A percentile compares a stretch with the other conserved stretches of the same genome.
These are phyloP conservation scores for Bostrychus sinensis DNA, from an alignment of 2,113 vertebrate species.

Conservation along the genomic window DNA sequence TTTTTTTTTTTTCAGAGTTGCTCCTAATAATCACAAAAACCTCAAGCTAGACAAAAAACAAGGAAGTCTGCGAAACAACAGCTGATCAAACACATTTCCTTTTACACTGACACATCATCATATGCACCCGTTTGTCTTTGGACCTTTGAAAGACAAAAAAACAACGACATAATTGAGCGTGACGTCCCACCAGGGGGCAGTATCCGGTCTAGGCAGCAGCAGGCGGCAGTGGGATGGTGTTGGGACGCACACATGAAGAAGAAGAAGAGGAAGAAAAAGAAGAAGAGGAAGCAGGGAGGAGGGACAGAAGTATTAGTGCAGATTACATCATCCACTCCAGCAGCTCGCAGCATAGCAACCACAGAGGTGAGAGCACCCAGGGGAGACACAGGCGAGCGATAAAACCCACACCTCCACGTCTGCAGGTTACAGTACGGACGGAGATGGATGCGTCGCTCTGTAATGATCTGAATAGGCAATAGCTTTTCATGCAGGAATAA, in stretches of 20 bases:
- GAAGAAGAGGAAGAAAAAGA: slow-evolving; percentile 33
- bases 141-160: slow-evolving; percentile 59
- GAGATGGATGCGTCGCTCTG: background rate
- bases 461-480: no score
- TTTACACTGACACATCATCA: no score
- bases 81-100: no score
- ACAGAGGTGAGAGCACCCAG: slow-evolving; percentile 71
- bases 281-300: slow-evolving; percentile 7
- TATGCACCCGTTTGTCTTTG: slow-evolving; percentile 25
- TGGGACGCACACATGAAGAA: slow-evolving; percentile 35
- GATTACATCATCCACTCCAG: slow-evolving; percentile 75
- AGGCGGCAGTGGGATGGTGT: no score
- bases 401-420: no score
- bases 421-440: slow-evolving; percentile 38
- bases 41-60: no score
- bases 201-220: slow-evolving; percentile 43
- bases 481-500: no score
- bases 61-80: no score
- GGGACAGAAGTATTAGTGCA: slow-evolving; percentile 62
- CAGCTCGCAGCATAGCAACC: slow-evolving; percentile 72
- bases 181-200: slow-evolving; percentile 74
- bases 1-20: no score
- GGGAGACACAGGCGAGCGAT: slow-evolving; percentile 52
- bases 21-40: no score
- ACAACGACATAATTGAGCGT: slow-evolving; percentile 62